Evolutionary conservation across 2,888 invertebrate species (phyloP).

Genomic region (Napeogenes inachia): DNA sequence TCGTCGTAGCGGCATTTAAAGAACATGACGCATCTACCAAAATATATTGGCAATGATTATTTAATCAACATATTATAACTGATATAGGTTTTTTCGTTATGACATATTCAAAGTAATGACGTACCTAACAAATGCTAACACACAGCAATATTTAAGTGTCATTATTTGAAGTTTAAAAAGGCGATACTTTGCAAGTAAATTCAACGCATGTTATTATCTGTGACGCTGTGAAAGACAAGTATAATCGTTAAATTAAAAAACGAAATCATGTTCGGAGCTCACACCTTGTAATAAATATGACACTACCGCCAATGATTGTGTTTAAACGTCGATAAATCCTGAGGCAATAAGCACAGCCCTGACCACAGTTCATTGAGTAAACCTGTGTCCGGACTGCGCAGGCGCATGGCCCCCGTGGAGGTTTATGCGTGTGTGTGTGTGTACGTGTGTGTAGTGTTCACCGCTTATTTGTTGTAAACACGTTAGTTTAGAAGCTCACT

Average conservation of each 20-base stretch:
- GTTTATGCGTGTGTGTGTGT: slow-evolving; percentile 34
- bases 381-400: slow-evolving; percentile 43
- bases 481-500: slow-evolving; percentile 33
- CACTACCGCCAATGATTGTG: slow-evolving; percentile 28
- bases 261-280: slow-evolving; percentile 20
- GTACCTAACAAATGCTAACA: too few relatives aligned
- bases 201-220: too few relatives aligned
- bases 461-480: slow-evolving; percentile 33
- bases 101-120: too few relatives aligned
- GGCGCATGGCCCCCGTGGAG: too few relatives aligned
- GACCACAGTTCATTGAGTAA: slow-evolving; percentile 66
- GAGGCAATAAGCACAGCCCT: slow-evolving; percentile 40
- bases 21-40: slow-evolving; percentile 62
- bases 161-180: not conserved
- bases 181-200: not conserved
- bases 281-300: slow-evolving; percentile 28
- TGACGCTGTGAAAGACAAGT: too few relatives aligned
- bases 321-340: slow-evolving; percentile 35
- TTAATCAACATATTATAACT: slow-evolving; percentile 5
- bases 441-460: slow-evolving; percentile 36
- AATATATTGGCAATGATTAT: slow-evolving; percentile 47
- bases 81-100: not conserved
- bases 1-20: slow-evolving; percentile 51
- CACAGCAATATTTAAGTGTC: not conserved
- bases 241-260: slow-evolving; percentile 4